These are phyloP conservation scores for Herminia tarsipennalis DNA, from an alignment of 2,888 invertebrate genomes.

Conservation along the genomic window DNA sequence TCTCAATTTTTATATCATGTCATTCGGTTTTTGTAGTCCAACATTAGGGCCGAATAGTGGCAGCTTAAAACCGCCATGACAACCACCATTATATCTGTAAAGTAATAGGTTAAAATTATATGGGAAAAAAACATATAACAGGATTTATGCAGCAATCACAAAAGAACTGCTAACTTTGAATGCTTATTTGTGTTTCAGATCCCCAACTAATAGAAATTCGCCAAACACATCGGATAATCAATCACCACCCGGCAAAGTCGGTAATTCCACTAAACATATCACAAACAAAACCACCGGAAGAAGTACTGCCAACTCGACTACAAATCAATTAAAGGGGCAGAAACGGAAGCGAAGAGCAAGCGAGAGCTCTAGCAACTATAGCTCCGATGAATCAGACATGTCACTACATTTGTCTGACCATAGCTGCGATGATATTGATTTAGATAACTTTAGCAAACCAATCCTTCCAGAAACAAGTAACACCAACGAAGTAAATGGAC, in stretches of 20 bases:
- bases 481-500: constrained; percentile 7
- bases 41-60: too few species aligned
- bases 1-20: too few species aligned
- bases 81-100: too few species aligned
- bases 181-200: constrained; percentile 7
- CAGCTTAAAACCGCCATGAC: too few species aligned
- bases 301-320: neutral
- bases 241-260: constrained; percentile 5
- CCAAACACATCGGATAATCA: neutral
- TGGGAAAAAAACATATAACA: too few species aligned
- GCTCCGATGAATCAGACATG: neutral
- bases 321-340: neutral
- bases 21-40: too few species aligned
- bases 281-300: neutral
- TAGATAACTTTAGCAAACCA: neutral
- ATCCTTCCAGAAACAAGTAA: neutral
- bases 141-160: too few species aligned
- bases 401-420: neutral
- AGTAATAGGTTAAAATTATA: too few species aligned
- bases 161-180: neutral
- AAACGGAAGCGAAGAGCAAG: neutral
- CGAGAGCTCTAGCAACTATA: neutral
- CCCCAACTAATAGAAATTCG: constrained; percentile 1
- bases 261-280: neutral
- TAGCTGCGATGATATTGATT: constrained; percentile 3